Evolutionary conservation across 2,888 invertebrate species (phyloP), one percentile per base, ranked within the genome.

Genomic region (Pachymerium ferrugineum): DNA sequence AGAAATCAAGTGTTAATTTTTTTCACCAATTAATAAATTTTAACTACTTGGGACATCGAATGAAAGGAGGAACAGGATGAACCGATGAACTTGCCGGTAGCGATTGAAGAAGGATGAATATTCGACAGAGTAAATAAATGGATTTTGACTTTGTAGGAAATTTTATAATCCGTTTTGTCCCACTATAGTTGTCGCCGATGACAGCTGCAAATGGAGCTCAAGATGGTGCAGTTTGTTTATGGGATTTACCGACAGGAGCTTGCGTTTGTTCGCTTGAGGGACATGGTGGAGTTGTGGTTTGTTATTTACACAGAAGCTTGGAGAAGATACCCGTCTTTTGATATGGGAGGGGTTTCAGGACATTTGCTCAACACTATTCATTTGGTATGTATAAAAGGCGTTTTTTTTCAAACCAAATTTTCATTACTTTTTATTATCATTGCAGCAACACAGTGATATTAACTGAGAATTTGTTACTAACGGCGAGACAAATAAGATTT

Each of bases 281-380:
- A 8, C 97, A 97, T 81, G 91, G 94, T 81, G 94, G 94, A 42
- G 89, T 91, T 16, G 89, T 97, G 78, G 90, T 90, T 74, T 74
- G 85, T 97, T 62, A 91, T 92, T 4, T 93, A 94, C 82, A 94
- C 96, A 0, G 91, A 93, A 25, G 92, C 92, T 74, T 75, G 97
- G 95, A 68, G 87, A 91, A 1, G 97, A 97, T 83, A 94, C 96
- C 80, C 87, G 90, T 54, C 87, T 97, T 70, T 94, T 95, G 83
- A 92, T 97, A 31, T 97, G 96, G 97, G 96, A 97, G 82, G 87
- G 96, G 74, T 94, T 94, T 83, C 94, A 94, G 96, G 96, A 0
- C 93, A 94, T 84, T 87, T 96, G 80, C 86, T 97, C 75, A 94
- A 94, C 83, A 86, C 86, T 54, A 84, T 89, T 75, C 85, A 83